Evolutionary conservation across 2,113 vertebrate species (phyloP), one percentile per base, ranked within the genome.

Genomic region (Ophthalmolycus amberensis): DNA sequence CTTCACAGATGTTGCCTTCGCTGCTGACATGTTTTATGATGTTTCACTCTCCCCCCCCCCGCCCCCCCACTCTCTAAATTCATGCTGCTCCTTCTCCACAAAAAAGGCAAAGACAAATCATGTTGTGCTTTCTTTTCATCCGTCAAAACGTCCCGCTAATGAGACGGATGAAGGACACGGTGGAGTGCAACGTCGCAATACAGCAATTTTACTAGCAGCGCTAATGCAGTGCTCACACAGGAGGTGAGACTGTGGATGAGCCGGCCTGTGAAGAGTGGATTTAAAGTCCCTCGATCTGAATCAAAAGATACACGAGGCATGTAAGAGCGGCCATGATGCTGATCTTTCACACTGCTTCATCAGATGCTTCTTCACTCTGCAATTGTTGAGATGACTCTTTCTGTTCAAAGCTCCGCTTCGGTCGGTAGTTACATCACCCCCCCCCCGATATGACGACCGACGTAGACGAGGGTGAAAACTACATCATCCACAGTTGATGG

Each of bases 21-120:
- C 34, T n/a, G 25, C 56, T 52, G 68, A 52, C 73, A 81, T 68
- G 83, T 71, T 59, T 75, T 27, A 50, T 75, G 58, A 70, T 50
- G 25, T 9, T 58, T n/a, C 15, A 34, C 56, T 62, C 34, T 6
- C 1, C 34, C 1, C 5, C 4, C 34, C 5, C 34, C 34, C n/a
- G n/a, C n/a, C 34, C 34, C 5, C 34, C 4, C 34, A 34, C 34
- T 34, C 34, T 34, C 62, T 69, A 46, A 42, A 74, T 71, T 20
- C 22, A 29, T 56, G 73, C 66, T 11, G 38, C 46, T 37, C 9
- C 37, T 22, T 70, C 66, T 63, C 10, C 9, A 62, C 34, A 38
- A 2, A 59, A 58, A 42, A 40, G 6, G 68, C 68, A 74, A 37
- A 62, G 71, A 68, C 16, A 32, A 71, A 83, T 71, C n/a, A 40